These are phyloP conservation scores for Tetranychus truncatus DNA, from an alignment of 2,888 invertebrate species.

Conservation along the genomic window DNA sequence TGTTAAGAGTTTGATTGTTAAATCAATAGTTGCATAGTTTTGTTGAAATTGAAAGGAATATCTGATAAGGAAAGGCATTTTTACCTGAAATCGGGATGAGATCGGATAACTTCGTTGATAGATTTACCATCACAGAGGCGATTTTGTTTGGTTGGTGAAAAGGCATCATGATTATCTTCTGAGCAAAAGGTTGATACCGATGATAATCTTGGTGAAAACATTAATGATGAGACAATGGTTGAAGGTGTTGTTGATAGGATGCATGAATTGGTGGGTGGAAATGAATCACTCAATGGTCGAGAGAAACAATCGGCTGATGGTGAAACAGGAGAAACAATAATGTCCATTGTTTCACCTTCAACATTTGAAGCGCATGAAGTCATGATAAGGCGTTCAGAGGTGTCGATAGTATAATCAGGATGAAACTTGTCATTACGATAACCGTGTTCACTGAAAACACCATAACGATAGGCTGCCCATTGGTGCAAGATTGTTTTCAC, in stretches of 20 bases:
- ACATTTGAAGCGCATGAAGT: conserved; percentile 18
- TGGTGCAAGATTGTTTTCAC: conserved; percentile 36
- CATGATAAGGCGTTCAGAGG: conserved; percentile 14
- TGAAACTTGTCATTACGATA: conserved; percentile 42
- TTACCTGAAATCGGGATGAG: conserved; percentile 24
- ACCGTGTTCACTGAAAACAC: conserved; percentile 48
- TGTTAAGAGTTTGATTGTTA: too few species aligned
- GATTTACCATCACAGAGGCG: conserved; percentile 31
- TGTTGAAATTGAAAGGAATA: neutral
- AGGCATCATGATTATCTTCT: conserved; percentile 29
- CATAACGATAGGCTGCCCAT: conserved; percentile 49
- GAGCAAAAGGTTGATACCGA: conserved; percentile 18
- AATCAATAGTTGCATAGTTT: neutral
- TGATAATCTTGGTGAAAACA: conserved; percentile 14
- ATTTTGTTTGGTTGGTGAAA: conserved; percentile 32
- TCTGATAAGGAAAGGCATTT: too few species aligned
- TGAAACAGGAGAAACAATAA: neutral
- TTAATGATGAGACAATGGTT: conserved; percentile 16
- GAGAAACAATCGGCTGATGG: conserved; percentile 12
- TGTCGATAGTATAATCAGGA: conserved; percentile 31
- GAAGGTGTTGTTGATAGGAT: neutral
- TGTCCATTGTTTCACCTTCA: neutral
- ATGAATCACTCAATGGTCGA: neutral
- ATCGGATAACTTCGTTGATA: conserved; percentile 30
- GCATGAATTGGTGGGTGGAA: too few species aligned